Evolutionary conservation across 1,140 invertebrate genomes (phyloP).

Genomic region (Pseudomyrmex concolor): DNA sequence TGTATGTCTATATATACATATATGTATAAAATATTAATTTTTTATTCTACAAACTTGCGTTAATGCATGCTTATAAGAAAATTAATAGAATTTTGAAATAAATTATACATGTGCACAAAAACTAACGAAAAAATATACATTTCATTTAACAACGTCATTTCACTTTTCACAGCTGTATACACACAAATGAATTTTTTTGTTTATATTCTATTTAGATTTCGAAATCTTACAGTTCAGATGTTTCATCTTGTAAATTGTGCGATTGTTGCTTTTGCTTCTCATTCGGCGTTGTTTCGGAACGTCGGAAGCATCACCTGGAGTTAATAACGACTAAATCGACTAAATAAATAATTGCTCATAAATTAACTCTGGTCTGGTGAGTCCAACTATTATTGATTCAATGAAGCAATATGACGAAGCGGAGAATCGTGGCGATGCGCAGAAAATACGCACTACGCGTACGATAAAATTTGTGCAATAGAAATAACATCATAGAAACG

Average conservation of each 20-base stretch:
- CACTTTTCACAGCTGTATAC: too few species aligned
- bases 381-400: not conserved
- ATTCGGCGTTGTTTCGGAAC: not conserved
- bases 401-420: not conserved
- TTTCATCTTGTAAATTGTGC: not conserved
- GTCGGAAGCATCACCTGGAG: not conserved
- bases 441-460: slow-evolving; percentile 25
- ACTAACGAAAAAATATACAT: too few species aligned
- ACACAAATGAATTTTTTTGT: too few species aligned
- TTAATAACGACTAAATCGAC: slow-evolving; percentile 33
- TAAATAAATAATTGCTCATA: slow-evolving; percentile 33
- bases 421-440: not conserved
- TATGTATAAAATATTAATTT: too few species aligned
- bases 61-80: too few species aligned
- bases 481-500: not conserved
- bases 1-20: too few species aligned
- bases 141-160: too few species aligned
- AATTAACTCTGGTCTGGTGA: not conserved
- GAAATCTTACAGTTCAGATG: not conserved
- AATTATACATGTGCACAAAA: too few species aligned
- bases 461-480: not conserved
- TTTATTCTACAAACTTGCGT: too few species aligned
- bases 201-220: not conserved
- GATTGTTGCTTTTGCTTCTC: not conserved
- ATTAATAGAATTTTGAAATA: too few species aligned